Conservation (phyloP, 1,140 invertebrate genomes). For the Sitobion miscanthi region DNA sequence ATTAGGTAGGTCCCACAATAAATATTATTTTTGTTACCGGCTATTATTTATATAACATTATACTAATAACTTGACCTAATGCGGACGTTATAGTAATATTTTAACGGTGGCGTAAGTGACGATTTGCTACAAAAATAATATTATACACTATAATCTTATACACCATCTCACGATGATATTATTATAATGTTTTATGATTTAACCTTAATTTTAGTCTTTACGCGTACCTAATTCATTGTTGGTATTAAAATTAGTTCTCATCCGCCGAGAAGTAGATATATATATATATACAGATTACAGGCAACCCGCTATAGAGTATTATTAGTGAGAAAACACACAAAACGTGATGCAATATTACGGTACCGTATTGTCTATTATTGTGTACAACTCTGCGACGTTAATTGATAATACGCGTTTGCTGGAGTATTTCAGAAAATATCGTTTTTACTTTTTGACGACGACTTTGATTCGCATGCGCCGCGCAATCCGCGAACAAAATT, state of each 20-base stretch:
- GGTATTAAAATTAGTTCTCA: neutral
- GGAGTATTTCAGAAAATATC: neutral
- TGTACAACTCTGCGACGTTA: neutral
- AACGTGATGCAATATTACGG: neutral
- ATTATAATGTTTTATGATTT: neutral
- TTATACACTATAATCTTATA: neutral
- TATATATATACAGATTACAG: too few species aligned
- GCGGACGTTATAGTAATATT: neutral
- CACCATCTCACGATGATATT: neutral
- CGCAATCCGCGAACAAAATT: neutral
- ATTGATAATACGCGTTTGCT: neutral
- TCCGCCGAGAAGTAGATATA: neutral
- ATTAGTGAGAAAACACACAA: neutral
- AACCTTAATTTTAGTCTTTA: neutral
- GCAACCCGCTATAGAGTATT: neutral
- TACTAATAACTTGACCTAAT: neutral
- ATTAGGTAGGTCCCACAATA: neutral
- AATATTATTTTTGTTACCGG: neutral
- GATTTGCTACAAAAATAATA: neutral
- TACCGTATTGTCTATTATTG: neutral
- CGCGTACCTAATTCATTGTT: neutral
- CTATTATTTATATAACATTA: neutral
- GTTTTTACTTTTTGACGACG: neutral
- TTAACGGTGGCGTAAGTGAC: neutral
- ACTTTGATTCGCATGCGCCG: neutral